Evolutionary conservation across 2,888 invertebrate genomes (phyloP).

Genomic region (Nycteola revayana): DNA sequence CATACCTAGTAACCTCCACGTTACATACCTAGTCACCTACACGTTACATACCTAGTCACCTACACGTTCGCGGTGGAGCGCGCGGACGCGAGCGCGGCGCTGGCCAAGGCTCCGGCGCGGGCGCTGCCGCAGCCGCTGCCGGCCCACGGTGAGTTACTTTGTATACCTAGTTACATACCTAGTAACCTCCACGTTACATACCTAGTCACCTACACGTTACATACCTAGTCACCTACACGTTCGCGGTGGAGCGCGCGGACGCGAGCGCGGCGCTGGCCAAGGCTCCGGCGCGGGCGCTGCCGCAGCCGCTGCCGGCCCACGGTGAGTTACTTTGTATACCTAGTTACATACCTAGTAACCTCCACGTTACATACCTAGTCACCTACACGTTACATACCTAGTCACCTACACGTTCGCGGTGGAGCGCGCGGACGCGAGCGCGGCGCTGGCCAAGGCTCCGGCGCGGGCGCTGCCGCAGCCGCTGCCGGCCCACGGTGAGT

Average conservation of each 20-base stretch:
- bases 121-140: slow-evolving; percentile 21
- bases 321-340: too few relatives aligned
- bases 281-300: slow-evolving; percentile 25
- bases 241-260: slow-evolving; percentile 82
- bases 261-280: slow-evolving; percentile 84
- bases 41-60: background rate
- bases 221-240: slow-evolving; percentile 58
- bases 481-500: slow-evolving; percentile 7
- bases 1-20: background rate
- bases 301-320: slow-evolving; percentile 16
- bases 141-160: background rate
- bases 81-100: slow-evolving; percentile 84
- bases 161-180: too few relatives aligned
- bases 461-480: slow-evolving; percentile 20
- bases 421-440: background rate
- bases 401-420: background rate
- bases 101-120: slow-evolving; percentile 51
- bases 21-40: background rate
- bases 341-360: background rate
- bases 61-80: slow-evolving; percentile 82
- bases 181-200: background rate
- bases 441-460: slow-evolving; percentile 59
- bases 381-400: background rate
- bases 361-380: background rate
- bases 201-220: background rate